These are phyloP conservation scores for Sitodiplosis mosellana DNA, from an alignment of 1,140 invertebrate genomes.

Conservation along the genomic window DNA sequence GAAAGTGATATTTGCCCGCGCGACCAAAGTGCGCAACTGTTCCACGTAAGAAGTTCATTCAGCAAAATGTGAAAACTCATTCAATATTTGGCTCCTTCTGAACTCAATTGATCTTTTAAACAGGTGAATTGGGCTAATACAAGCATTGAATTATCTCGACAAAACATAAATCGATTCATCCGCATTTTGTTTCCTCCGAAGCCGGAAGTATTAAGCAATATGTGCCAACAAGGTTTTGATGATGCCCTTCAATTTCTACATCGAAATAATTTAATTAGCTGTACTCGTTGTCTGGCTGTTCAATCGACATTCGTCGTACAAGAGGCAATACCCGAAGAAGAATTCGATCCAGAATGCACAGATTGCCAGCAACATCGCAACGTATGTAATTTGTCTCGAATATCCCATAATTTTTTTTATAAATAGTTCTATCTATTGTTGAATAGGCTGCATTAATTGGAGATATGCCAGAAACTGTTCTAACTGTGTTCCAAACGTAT, in stretches of 20 bases:
- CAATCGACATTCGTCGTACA: constrained; percentile 64
- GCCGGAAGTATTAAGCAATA: constrained; percentile 78
- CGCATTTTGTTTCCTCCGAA: constrained; percentile 88
- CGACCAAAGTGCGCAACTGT: constrained; percentile 70
- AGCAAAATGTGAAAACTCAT: constrained; percentile 9
- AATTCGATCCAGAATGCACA: constrained; percentile 63
- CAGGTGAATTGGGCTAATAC: constrained; percentile 86
- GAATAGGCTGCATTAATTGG: constrained; percentile 71
- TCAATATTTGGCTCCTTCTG: constrained; percentile 6
- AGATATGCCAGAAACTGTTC: constrained; percentile 65
- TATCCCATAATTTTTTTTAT: too few species aligned
- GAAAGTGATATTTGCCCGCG: constrained; percentile 96
- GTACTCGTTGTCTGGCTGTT: constrained; percentile 63
- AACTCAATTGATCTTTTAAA: constrained; percentile 13
- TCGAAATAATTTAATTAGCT: constrained; percentile 75
- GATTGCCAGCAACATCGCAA: constrained; percentile 71
- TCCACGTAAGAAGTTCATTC: constrained; percentile 45
- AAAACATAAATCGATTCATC: constrained; percentile 83
- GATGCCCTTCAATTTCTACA: constrained; percentile 87
- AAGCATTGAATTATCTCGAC: constrained; percentile 78
- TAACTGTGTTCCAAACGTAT: constrained; percentile 76
- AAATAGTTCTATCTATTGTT: too few species aligned
- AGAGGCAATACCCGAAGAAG: constrained; percentile 31
- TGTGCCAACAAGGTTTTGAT: constrained; percentile 96
- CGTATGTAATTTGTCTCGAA: too few species aligned